phyloP scores from a whole-genome alignment of 1,140 invertebrate species.

The Rhyacophila brunnea region DNA sequence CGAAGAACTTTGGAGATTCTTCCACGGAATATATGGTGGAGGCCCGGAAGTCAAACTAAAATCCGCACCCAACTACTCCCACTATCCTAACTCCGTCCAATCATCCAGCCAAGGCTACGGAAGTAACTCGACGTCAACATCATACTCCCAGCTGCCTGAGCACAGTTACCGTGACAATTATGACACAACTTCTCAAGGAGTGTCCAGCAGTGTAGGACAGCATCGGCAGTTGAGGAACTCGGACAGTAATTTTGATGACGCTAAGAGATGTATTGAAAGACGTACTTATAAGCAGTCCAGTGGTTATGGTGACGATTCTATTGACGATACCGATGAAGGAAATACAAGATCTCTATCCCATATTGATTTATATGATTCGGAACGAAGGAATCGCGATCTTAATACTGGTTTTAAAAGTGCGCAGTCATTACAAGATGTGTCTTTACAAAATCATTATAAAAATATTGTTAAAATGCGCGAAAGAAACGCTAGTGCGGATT shows the following conservation, averaged over 20 bases:
- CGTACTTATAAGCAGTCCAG: too few relatives aligned
- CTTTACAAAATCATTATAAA: conserved; percentile 17
- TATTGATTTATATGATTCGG: conserved; percentile 14
- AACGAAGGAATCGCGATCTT: too few relatives aligned
- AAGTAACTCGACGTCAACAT: conserved; percentile 43
- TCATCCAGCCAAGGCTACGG: too few relatives aligned
- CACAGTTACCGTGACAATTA: conserved; percentile 38
- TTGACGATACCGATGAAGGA: too few relatives aligned
- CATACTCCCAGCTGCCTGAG: conserved; percentile 43
- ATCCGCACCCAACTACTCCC: conserved; percentile 37
- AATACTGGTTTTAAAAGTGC: conserved; percentile 40
- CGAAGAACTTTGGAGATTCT: conserved; percentile 82
- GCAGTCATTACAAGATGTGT: conserved; percentile 47
- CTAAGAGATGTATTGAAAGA: too few relatives aligned
- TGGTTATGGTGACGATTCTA: too few relatives aligned
- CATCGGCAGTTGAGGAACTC: too few relatives aligned
- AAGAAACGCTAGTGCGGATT: neutral
- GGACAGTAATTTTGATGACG: too few relatives aligned
- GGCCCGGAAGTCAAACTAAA: conserved; percentile 72
- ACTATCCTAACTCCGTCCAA: neutral
- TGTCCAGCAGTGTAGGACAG: too few relatives aligned
- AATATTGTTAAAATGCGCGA: neutral
- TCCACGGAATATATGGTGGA: conserved; percentile 80
- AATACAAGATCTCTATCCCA: conserved; percentile 23
- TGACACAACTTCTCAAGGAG: neutral